Percentiles rank a stretch among this genome's conserved stretches.
Evolutionary conservation across 2,888 invertebrate genomes (phyloP).

Genomic region (Drosophila peninsularis): DNA sequence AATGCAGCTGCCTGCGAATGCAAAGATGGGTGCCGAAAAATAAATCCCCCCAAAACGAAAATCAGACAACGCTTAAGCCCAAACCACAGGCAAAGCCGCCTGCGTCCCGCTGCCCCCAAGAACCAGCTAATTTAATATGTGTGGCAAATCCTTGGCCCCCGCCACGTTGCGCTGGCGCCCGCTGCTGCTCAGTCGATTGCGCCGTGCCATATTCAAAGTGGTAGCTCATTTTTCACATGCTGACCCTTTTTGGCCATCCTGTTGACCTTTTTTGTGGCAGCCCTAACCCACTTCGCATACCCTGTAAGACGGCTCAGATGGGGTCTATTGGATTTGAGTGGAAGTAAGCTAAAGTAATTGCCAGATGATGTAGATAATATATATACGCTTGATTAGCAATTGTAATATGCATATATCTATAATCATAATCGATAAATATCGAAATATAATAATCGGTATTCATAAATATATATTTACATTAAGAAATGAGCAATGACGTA

Average conservation of each 20-base stretch:
- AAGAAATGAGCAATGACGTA: too few relatives aligned
- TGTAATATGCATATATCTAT: too few relatives aligned
- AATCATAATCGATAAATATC: too few relatives aligned
- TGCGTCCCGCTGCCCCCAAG: conserved; percentile 1
- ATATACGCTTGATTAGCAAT: not conserved
- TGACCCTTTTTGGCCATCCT: conserved; percentile 55
- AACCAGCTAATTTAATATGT: conserved; percentile 64
- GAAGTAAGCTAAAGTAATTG: too few relatives aligned
- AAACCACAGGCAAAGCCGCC: not conserved
- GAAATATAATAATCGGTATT: too few relatives aligned
- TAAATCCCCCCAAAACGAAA: conserved; percentile 36
- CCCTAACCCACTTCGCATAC: not conserved
- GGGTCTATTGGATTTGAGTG: not conserved
- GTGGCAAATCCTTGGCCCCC: conserved; percentile 16
- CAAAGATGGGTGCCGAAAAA: conserved; percentile 33
- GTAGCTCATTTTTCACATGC: conserved; percentile 68
- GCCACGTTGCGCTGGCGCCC: not conserved
- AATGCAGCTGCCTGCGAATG: conserved; percentile 32
- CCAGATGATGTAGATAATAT: not conserved
- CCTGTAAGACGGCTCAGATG: not conserved
- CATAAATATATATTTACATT: too few relatives aligned
- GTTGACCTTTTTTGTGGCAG: conserved; percentile 64
- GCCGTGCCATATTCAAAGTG: conserved; percentile 54
- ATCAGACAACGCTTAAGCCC: conserved; percentile 43
- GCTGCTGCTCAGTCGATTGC: conserved; percentile 20